Evolutionary conservation across 2,113 vertebrate genomes (phyloP).

Genomic region (Petrocephalus microphthalmus): DNA sequence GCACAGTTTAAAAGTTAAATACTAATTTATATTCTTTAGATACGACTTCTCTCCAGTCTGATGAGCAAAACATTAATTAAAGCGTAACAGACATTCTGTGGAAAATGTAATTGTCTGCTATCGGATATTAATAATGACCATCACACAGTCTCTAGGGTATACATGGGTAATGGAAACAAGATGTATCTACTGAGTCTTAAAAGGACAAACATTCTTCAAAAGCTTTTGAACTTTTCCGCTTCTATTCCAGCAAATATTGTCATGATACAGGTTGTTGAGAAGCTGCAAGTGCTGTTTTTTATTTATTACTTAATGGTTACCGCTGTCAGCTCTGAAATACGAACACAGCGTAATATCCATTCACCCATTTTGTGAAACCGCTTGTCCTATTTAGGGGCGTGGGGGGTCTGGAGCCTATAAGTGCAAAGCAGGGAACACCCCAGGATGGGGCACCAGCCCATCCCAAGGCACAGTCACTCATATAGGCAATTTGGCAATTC

Average conservation of each 20-base stretch:
- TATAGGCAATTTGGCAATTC: no score
- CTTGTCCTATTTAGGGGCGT: no score
- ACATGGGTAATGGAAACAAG: neutral
- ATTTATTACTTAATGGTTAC: neutral
- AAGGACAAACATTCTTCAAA: neutral
- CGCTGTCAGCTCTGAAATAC: neutral
- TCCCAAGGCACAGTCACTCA: no score
- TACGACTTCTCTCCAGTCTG: neutral
- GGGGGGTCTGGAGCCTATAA: no score
- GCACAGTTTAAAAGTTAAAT: neutral
- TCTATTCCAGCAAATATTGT: neutral
- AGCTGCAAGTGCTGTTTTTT: neutral
- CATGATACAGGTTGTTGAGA: neutral
- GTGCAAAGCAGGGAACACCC: no score
- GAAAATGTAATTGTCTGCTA: slow-evolving; percentile 8
- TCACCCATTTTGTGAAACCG: no score
- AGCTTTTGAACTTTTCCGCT: neutral
- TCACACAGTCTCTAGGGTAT: neutral
- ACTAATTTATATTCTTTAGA: slow-evolving; percentile 4
- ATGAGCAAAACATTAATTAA: slow-evolving; percentile 14
- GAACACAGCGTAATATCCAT: neutral
- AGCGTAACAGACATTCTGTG: neutral
- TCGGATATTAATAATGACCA: slow-evolving; percentile 13
- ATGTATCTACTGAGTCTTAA: neutral
- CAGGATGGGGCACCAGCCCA: no score